Evolutionary conservation across 1,140 invertebrate genomes (phyloP).

Genomic region (Cyrtorhinus lividipennis): DNA sequence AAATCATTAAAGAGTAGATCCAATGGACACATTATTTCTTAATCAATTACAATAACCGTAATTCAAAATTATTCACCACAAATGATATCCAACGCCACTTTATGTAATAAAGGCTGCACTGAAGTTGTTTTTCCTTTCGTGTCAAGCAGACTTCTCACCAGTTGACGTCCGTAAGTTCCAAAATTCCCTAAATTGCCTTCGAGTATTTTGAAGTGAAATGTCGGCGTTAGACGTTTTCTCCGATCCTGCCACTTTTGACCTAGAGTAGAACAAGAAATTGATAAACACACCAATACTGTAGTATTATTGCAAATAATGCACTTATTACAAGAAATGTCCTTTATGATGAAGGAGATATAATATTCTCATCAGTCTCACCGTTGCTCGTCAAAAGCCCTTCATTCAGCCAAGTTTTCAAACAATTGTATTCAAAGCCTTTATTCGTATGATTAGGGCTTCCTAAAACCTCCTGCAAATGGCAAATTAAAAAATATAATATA

Average conservation of each 20-base stretch:
- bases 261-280: too few species aligned
- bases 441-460: background rate
- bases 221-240: constrained; percentile 46
- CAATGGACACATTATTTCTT: too few species aligned
- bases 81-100: constrained; percentile 38
- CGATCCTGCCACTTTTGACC: constrained; percentile 25
- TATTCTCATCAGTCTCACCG: background rate
- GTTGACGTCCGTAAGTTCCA: background rate
- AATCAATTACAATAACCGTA: too few species aligned
- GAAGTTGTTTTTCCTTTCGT: constrained; percentile 4
- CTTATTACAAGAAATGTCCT: too few species aligned
- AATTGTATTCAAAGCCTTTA: background rate
- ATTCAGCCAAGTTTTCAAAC: background rate
- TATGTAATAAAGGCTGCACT: background rate
- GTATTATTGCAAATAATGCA: too few species aligned
- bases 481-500: background rate
- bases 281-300: too few species aligned
- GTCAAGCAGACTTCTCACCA: background rate
- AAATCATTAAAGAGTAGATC: too few species aligned
- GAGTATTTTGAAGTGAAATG: constrained; percentile 72
- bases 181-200: constrained; percentile 28
- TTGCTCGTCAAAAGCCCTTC: background rate
- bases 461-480: background rate
- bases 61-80: constrained; percentile 34
- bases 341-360: too few species aligned